Percentiles rank a stretch among this genome's conserved stretches.
These are phyloP conservation scores for Ptiloglossa arizonensis DNA, from an alignment of 1,140 invertebrate genomes.

Conservation along the genomic window DNA sequence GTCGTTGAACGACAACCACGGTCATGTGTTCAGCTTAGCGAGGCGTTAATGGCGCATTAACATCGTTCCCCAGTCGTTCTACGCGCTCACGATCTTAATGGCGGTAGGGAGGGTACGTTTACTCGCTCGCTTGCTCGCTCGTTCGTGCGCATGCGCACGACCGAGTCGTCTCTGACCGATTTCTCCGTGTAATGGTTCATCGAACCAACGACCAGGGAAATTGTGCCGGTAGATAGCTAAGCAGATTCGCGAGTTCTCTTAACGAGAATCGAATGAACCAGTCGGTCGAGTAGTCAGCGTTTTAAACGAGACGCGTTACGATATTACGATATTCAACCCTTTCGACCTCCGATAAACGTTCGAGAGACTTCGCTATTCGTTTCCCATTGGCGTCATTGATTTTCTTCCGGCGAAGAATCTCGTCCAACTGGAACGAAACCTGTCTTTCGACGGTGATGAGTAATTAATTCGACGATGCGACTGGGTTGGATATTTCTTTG, in stretches of 20 bases:
- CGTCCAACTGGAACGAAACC: no score
- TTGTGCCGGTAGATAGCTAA: not conserved
- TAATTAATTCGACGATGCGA: no score
- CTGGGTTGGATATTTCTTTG: no score
- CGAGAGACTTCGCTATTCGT: no score
- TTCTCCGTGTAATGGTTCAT: conserved; percentile 27
- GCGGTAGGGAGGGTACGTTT: no score
- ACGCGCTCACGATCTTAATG: conserved; percentile 33
- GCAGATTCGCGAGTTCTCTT: not conserved
- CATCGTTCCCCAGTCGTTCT: conserved; percentile 30
- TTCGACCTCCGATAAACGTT: no score
- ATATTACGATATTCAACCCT: not conserved
- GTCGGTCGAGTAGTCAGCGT: not conserved
- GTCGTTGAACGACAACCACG: not conserved
- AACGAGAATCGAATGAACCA: not conserved
- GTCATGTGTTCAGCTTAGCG: conserved; percentile 22
- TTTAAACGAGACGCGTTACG: not conserved
- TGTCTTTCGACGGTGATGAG: no score
- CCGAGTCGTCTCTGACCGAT: not conserved
- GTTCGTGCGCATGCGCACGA: no score
- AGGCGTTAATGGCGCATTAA: conserved; percentile 57
- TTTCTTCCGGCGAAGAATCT: no score
- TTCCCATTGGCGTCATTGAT: no score
- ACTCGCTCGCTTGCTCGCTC: no score
- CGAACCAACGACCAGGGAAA: not conserved